Evolutionary conservation across 1,140 invertebrate genomes (phyloP).

Genomic region (Hylaeus volcanicus): DNA sequence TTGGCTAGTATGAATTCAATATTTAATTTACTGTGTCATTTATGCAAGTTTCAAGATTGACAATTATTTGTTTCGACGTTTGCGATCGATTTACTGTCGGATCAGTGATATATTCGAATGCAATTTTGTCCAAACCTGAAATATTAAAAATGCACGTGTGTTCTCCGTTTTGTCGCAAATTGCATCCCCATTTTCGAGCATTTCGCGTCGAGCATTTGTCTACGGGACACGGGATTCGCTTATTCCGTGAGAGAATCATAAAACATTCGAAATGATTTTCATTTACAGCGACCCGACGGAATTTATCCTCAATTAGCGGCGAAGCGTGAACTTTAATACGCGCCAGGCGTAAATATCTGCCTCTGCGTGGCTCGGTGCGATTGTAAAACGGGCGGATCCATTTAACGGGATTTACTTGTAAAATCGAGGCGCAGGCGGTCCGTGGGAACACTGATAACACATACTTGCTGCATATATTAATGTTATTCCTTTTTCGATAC

Average conservation of each 20-base stretch:
- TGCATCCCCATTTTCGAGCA: slow-evolving; percentile 17
- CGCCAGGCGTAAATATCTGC: slow-evolving; percentile 23
- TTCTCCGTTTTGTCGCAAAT: too few relatives aligned
- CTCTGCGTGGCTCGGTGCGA: background rate
- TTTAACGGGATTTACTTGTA: slow-evolving; percentile 17
- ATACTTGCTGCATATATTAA: too few relatives aligned
- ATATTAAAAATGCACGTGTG: too few relatives aligned
- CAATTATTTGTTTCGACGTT: too few relatives aligned
- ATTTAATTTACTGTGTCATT: too few relatives aligned
- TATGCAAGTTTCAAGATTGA: too few relatives aligned
- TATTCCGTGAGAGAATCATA: background rate
- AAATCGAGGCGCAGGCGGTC: background rate
- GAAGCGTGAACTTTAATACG: slow-evolving; percentile 30
- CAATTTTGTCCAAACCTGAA: too few relatives aligned
- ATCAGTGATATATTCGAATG: too few relatives aligned
- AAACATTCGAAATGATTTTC: slow-evolving; percentile 4
- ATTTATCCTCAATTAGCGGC: slow-evolving; percentile 9
- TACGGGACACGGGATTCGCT: background rate
- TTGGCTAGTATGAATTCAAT: too few relatives aligned
- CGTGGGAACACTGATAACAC: too few relatives aligned
- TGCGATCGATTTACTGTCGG: too few relatives aligned
- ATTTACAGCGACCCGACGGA: background rate
- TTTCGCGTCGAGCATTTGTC: slow-evolving; percentile 12
- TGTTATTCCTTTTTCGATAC: too few relatives aligned
- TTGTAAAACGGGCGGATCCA: slow-evolving; percentile 9